Conservation (phyloP, 2,888 invertebrate species). For the Arenicola marina region DNA sequence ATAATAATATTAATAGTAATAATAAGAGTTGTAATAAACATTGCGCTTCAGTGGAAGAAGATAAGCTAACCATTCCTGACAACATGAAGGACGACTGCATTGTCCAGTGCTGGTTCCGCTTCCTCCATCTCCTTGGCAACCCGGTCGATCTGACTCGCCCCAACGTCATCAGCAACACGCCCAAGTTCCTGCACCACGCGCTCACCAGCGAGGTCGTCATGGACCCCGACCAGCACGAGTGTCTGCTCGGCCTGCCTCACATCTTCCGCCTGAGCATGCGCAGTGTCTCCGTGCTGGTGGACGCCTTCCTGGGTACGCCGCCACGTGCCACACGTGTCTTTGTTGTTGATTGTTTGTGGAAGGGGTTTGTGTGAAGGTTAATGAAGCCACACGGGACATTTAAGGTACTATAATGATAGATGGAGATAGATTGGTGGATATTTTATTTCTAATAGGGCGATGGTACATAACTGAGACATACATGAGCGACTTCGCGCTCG, state of each 20-base stretch:
- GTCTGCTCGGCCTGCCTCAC: conserved; percentile 69
- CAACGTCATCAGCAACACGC: conserved; percentile 74
- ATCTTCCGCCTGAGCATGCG: conserved; percentile 93
- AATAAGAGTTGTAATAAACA: no score
- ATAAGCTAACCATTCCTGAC: conserved; percentile 75
- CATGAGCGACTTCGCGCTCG: no score
- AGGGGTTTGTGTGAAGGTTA: no score
- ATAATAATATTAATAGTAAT: no score
- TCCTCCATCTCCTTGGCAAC: conserved; percentile 91
- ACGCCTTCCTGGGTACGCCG: conserved; percentile 93
- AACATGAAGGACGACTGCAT: conserved; percentile 85
- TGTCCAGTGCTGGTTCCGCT: conserved; percentile 94
- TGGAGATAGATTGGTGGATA: no score
- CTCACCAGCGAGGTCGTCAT: conserved; percentile 74
- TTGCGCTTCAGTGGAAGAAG: conserved; percentile 65
- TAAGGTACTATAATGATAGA: no score
- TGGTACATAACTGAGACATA: no score
- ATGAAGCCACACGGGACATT: no score
- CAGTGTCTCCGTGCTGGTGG: conserved; percentile 89
- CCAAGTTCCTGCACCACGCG: conserved; percentile 80
- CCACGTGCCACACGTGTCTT: no score
- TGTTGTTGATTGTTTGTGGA: no score
- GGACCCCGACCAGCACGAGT: conserved; percentile 84
- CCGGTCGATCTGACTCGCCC: conserved; percentile 77
- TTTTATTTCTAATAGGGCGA: no score